phyloP scores from a whole-genome alignment of 2,888 invertebrate genomes.

The Brachycybe producta region DNA sequence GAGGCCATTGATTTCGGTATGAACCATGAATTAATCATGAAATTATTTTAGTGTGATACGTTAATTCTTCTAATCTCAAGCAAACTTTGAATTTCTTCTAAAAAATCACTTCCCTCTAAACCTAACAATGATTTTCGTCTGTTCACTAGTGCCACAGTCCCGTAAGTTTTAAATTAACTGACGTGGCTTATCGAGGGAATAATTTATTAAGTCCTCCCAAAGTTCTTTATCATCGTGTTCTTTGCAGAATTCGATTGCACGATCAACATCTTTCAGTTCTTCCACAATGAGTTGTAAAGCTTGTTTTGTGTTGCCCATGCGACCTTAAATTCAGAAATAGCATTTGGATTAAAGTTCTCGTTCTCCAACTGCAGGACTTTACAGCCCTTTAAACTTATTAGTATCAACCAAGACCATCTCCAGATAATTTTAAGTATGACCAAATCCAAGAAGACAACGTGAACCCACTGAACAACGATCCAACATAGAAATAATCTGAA shows the following conservation, averaged over 20 bases:
- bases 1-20: too few relatives aligned
- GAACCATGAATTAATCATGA: too few relatives aligned
- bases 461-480: too few relatives aligned
- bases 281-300: conserved; percentile 79
- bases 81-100: too few relatives aligned
- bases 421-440: neutral
- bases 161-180: conserved; percentile 21
- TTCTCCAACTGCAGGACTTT: too few relatives aligned
- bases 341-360: conserved; percentile 2
- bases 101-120: neutral
- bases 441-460: too few relatives aligned
- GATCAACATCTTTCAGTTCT: conserved; percentile 71
- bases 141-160: neutral
- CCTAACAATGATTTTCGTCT: neutral
- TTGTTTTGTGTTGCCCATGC: conserved; percentile 80
- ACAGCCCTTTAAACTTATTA: too few relatives aligned
- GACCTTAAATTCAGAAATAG: conserved; percentile 30
- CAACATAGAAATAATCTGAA: too few relatives aligned
- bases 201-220: conserved; percentile 77
- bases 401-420: too few relatives aligned
- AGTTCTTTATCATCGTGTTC: conserved; percentile 87
- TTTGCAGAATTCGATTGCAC: conserved; percentile 92
- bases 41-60: too few relatives aligned
- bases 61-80: too few relatives aligned
- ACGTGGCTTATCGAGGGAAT: conserved; percentile 75